Evolutionary conservation across 2,113 vertebrate genomes (phyloP).

Genomic region (Rhinolophus ferrumequinum): DNA sequence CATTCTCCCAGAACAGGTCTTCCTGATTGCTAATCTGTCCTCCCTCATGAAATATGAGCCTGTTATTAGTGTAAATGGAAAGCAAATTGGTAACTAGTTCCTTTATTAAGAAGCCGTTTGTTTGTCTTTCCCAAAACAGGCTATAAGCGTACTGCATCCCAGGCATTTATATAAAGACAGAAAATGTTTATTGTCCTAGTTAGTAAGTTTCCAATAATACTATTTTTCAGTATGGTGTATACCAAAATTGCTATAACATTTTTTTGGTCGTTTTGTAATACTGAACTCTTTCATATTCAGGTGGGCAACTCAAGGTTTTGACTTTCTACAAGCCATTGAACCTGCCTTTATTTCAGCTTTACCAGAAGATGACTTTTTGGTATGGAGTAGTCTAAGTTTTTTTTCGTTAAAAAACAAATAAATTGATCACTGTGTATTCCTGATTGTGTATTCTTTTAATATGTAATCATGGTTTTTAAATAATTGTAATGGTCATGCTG

Average conservation of each 20-base stretch:
- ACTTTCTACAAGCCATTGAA: slow-evolving; percentile 99
- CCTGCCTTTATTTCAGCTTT: slow-evolving; percentile 97
- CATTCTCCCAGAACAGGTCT: background rate
- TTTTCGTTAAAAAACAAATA: background rate
- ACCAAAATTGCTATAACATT: rapidly evolving
- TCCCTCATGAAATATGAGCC: background rate
- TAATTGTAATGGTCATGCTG: background rate
- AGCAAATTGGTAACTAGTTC: background rate
- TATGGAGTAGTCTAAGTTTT: slow-evolving; percentile 80
- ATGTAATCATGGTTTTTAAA: background rate
- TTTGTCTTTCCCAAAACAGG: background rate
- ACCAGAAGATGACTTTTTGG: slow-evolving; percentile 99
- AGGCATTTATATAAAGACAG: background rate
- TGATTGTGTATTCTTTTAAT: background rate
- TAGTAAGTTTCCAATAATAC: background rate
- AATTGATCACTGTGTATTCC: background rate
- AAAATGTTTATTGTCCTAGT: background rate
- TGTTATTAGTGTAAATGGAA: background rate
- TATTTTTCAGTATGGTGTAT: background rate
- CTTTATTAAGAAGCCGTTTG: background rate
- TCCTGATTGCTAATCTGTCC: background rate
- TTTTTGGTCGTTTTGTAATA: background rate
- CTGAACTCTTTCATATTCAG: slow-evolving; percentile 81
- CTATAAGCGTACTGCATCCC: background rate
- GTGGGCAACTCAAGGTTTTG: slow-evolving; percentile 99